These are phyloP conservation scores for Gryllus bimaculatus DNA, from an alignment of 1,140 invertebrate species.

Conservation along the genomic window DNA sequence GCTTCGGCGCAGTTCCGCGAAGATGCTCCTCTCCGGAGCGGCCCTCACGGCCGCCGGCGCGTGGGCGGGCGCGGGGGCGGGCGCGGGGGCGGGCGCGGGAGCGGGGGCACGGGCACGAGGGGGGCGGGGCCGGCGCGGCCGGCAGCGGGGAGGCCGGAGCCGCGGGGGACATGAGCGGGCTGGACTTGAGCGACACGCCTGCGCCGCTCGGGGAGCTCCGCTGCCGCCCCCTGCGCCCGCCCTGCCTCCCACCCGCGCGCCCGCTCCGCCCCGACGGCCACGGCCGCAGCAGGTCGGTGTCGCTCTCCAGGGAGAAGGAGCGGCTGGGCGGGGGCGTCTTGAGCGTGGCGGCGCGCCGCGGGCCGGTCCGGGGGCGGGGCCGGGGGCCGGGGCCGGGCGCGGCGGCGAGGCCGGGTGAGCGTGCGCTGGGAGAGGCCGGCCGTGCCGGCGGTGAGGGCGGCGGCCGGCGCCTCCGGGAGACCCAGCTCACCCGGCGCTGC, in stretches of 20 bases:
- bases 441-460: not conserved
- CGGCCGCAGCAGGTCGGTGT: constrained; percentile 28
- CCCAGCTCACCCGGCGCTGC: constrained; percentile 31
- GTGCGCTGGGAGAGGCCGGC: constrained; percentile 23
- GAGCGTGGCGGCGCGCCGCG: constrained; percentile 27
- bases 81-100: constrained; percentile 19
- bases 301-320: constrained; percentile 35
- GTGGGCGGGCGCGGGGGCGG: constrained; percentile 27
- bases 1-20: constrained; percentile 35
- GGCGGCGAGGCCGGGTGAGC: not conserved
- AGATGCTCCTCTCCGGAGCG: constrained; percentile 29
- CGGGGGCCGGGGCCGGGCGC: constrained; percentile 15
- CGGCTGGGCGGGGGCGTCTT: constrained; percentile 33
- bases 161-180: constrained; percentile 21
- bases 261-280: constrained; percentile 24
- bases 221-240: constrained; percentile 23
- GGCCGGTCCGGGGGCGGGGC: constrained; percentile 22
- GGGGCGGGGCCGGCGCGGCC: constrained; percentile 3
- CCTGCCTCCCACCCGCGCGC: constrained; percentile 30
- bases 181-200: constrained; percentile 33
- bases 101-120: constrained; percentile 25
- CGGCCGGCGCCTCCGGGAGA: constrained; percentile 22
- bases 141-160: constrained; percentile 9
- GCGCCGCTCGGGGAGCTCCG: constrained; percentile 28
- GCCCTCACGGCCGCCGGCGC: constrained; percentile 9